Evolutionary conservation across 1,140 invertebrate genomes (phyloP), one percentile per base, ranked within the genome.

Genomic region (Lordiphosa stackelbergi): DNA sequence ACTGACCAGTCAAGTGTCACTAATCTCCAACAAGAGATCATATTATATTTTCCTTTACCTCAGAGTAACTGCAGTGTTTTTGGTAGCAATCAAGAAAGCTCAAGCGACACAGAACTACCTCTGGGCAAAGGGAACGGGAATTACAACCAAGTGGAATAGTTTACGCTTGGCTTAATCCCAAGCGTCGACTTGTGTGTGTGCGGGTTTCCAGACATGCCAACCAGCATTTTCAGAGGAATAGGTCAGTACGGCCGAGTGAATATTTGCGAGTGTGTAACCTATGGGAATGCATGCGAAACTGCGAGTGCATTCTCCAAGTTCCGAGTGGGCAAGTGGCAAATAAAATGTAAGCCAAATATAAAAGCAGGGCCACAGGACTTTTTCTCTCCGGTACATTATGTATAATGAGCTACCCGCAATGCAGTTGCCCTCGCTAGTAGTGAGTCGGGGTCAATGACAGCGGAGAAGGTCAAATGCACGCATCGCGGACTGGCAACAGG

Each of bases 171-270:
- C 57, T 65, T 54, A 52, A 36, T 65, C 56, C 49, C 41, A 34
- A 73, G 57, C 72, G 68, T 54, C 75, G 75, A 46, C 58, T 66
- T 68, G 49, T 68, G 48, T 43, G 13, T 19, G 40, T 10, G 38
- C 4, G 12, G 38, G 46, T 59, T 54, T 61, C 45, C 70, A 65
- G 53, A 54, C 69, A 63, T 58, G 55, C 53, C 64, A 66, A 75
- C 73, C 68, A 66, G 45, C 55, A 65, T 72, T 85, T 79, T 52
- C 57, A 85, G 74, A 79, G 79, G 83, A 85, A 85, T 85, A 85
- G 83, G 83, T 85, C 83, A 85, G 83, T 85, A 66, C 78, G 69
- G 73, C 60, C 54, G 60, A 60, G 53, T 54, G 57, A 75, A 72
- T 61, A 63, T 62, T 73, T 71, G 51, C 43, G 46, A 59, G 59